Base-by-base conservation (phyloP, 2,888 invertebrate genomes). In the Melolontha melolontha region DNA sequence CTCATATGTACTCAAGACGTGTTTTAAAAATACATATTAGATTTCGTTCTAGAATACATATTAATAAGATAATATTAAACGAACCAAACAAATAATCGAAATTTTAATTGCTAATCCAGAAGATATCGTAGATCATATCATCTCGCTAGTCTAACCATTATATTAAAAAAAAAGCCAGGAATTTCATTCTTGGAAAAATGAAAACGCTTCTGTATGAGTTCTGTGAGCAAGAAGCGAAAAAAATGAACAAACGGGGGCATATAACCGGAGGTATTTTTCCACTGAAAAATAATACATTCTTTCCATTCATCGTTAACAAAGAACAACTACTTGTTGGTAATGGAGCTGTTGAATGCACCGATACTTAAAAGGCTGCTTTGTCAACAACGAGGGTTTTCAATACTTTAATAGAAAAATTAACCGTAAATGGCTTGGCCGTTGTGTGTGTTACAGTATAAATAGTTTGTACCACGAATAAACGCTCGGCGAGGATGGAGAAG, bases 351-450 rank as follows among this genome's bases (percentile, higher is more conserved):
- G 59, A 62, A 62, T 62, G 59, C 59, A 47, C 47, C 47, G 47
- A 62, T 62, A 62, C 59, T 62, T 49, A 62, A 62, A 62, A 62
- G 59, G 59, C 44, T 62, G 47, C 59, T 62, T 62, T 62, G 59
- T 62, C 59, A 62, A 62, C 47, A 39, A 34, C 39, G 16, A 62
- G 59, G 59, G 47, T 62, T 62, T 62, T 62, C 59, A 62, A 62
- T 62, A 62, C 59, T 49, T 62, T 62, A 62, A 62, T 62, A 62
- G 59, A 62, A 62, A 62, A 62, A 62, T 62, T 62, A 62, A 62
- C 59, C 16, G 59, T 62, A 47, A 62, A 62, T 62, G 16, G 59
- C 44, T 27, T 7, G n/a, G 34, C 39, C 11, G 47, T 62, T 62
- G 59, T 62, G 34, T 47, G 39, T 47, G 42, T 47, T 44, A 62